Evolutionary conservation across 2,113 vertebrate species (phyloP), one percentile per base, ranked within the genome.

Genomic region (Ailuropoda melanoleuca): DNA sequence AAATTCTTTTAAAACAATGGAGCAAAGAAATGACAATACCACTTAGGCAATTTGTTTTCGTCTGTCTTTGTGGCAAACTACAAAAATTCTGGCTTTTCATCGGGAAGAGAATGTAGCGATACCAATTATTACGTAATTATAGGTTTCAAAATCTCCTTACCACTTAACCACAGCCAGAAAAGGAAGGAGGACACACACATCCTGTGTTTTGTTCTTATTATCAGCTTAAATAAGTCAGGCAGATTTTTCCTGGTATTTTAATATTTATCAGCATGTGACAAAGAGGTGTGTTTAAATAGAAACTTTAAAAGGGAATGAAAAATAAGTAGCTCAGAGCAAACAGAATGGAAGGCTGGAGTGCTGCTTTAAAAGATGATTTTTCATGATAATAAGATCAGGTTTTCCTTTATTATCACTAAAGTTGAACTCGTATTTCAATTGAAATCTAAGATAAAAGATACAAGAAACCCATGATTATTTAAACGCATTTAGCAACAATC

Each of bases 211-310:
- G 98, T 98, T 98, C 98, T 98, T 94, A 99, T 98, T 99, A 97
- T 99, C 98, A 98, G 98, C 96, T 98, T 91, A 82, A 98, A 98
- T 96, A 99, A 98, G 99, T 98, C 98, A 97, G 98, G 98, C 99
- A 99, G 99, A 99, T 99, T 99, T 99, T 99, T 99, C 99, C 99
- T 99, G 99, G 99, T 99, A 89, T 99, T 99, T 99, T 98, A 98
- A 98, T 98, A 97, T 87, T 98, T 97, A 86, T 96, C 97, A 88
- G 98, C 93, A 82, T 97, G 94, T 98, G 98, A 98, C 2, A 96
- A 97, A 95, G 95, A 96, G n/a, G 97, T 98, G 93, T 24, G 93
- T 98, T 98, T 98, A 97, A 97, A 98, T 10, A 90, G 97, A 97
- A 96, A 64, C 92, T 6, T 81, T 80, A 74, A 94, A 13, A 50